A percentile compares a stretch with the other conserved stretches of the same genome.
phyloP scores from a whole-genome alignment of 2,888 invertebrate species.

The Drosophila greeni region DNA sequence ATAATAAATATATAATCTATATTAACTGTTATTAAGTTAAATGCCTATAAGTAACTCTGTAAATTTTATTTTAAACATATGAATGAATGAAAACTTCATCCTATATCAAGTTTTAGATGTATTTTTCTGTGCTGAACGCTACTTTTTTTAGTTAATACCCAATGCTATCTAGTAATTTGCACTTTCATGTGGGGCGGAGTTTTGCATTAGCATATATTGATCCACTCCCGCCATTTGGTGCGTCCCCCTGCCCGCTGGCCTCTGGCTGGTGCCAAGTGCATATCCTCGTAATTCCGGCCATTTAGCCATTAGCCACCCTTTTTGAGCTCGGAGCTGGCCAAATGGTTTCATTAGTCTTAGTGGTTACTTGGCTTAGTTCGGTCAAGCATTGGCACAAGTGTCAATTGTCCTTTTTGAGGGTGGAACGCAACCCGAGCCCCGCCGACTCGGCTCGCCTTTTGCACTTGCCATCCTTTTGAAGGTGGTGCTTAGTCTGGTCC shows the following conservation, averaged over 20 bases:
- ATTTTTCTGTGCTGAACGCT: neutral
- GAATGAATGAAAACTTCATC: neutral
- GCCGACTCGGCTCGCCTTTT: constrained; percentile 17
- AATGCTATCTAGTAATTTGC: constrained; percentile 14
- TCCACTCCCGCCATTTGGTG: constrained; percentile 32
- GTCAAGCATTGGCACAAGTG: constrained; percentile 63
- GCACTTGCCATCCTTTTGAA: constrained; percentile 44
- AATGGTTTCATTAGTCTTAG: constrained; percentile 72
- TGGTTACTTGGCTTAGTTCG: constrained; percentile 60
- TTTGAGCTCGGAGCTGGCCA: constrained; percentile 41
- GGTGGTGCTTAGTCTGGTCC: constrained; percentile 7
- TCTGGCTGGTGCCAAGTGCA: constrained; percentile 39
- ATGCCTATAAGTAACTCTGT: no score
- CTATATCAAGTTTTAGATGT: neutral
- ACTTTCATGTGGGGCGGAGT: neutral
- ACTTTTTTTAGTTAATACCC: constrained; percentile 4
- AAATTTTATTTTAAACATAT: neutral
- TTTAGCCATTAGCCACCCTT: constrained; percentile 45
- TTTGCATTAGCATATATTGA: constrained; percentile 65
- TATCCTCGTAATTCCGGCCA: constrained; percentile 39
- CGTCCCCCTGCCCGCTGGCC: constrained; percentile 1
- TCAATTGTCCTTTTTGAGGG: constrained; percentile 62
- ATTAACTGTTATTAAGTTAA: neutral
- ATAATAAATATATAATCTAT: neutral
- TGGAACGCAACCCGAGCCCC: constrained; percentile 45